phyloP scores from a whole-genome alignment of 2,888 invertebrate genomes.

The Thumatha senex region DNA sequence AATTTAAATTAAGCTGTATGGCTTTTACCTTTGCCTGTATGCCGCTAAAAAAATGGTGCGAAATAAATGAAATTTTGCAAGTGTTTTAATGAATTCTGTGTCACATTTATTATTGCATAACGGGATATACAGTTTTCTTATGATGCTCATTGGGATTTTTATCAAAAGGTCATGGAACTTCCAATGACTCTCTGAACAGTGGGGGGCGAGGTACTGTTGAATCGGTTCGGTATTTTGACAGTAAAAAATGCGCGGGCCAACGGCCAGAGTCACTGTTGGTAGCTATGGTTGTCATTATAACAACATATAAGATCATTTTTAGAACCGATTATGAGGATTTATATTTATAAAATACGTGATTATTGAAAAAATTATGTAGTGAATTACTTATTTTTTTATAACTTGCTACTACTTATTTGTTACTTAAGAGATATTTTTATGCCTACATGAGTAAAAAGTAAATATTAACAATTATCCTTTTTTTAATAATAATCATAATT shows the following conservation, averaged over 20 bases:
- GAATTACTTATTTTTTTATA: neutral
- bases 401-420: neutral
- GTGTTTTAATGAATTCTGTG: conserved; percentile 52
- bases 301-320: conserved; percentile 15
- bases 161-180: conserved; percentile 37
- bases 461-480: too few relatives aligned
- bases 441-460: neutral
- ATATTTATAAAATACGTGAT: conserved; percentile 18
- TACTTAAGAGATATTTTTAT: neutral
- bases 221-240: conserved; percentile 36
- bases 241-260: conserved; percentile 35
- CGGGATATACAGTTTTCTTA: conserved; percentile 48
- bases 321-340: conserved; percentile 14
- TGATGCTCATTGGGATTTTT: conserved; percentile 34
- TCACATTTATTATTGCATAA: conserved; percentile 54
- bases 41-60: conserved; percentile 34
- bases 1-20: conserved; percentile 61
- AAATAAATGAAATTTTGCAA: conserved; percentile 35
- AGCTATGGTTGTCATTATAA: conserved; percentile 21
- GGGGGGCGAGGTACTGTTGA: conserved; percentile 33
- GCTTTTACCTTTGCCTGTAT: conserved; percentile 31
- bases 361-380: neutral
- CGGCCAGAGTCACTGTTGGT: conserved; percentile 30
- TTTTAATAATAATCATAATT: too few relatives aligned
- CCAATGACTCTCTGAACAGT: conserved; percentile 27